Base-by-base conservation (phyloP, 1,140 invertebrate genomes). In the Drosophila sp. region DNA sequence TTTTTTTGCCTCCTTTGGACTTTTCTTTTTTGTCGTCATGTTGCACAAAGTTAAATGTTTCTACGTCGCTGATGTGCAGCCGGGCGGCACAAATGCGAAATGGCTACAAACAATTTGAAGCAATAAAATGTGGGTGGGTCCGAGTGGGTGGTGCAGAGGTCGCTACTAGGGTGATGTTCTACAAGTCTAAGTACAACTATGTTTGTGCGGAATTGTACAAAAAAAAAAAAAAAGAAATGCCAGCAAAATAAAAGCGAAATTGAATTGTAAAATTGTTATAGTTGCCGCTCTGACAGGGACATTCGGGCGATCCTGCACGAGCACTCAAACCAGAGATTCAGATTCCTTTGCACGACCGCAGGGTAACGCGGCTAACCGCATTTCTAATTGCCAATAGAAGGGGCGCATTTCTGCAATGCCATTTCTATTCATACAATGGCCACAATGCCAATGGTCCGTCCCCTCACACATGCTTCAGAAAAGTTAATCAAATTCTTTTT, bases 61-160 rank as follows among this genome's bases (percentile, higher is more conserved):
- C 83, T 89, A 76, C 65, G 79, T 80, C 79, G 76, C 68, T 76
- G 76, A 72, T 81, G 79, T 62, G 84, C 83, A 87, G 78, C 80
- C 79, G 72, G 76, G 84, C 83, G 76, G 83, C 83, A 87, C 83
- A 87, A 87, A 87, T 89, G 84, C 83, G 83, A 89, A 87, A 89
- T 87, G 83, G 83, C 83, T 83, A 89, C 83, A 87, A 87, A 87
- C 83, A 87, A 87, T 87, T 87, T 87, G 83, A 87, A 74, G 83
- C 83, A 87, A 87, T 87, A 87, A 89, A 89, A 89, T 87, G 89
- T 79, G 87, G 84, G 87, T 84, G 71, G 84, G 69, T 71, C 79
- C 67, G 54, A 67, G 71, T 76, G 25, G 35, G 8, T 8, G 27
- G 23, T 2, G 35, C 8, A 54, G 35, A 38, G 35, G 58, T 8